Conservation (phyloP, 2,113 vertebrate species). For the Tylochromis polylepis region DNA sequence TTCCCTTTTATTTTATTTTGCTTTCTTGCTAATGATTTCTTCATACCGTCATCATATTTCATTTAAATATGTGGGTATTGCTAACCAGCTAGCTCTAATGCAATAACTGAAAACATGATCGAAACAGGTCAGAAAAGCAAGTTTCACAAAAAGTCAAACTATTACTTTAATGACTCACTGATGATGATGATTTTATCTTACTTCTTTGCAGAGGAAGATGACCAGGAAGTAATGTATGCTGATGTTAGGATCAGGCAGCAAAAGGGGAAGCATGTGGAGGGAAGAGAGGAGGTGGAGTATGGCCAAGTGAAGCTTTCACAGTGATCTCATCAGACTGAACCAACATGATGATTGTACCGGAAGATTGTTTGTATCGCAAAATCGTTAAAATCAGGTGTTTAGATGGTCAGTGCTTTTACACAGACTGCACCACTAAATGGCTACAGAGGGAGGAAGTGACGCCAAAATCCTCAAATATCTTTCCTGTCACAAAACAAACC, state of each 20-base stretch:
- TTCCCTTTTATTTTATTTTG: neutral
- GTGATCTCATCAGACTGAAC: neutral
- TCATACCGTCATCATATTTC: neutral
- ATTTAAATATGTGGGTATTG: neutral
- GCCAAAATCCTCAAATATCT: neutral
- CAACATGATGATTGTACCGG: neutral
- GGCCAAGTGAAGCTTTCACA: slow-evolving; percentile 27
- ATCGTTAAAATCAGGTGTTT: neutral
- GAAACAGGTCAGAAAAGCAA: neutral
- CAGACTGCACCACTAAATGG: neutral
- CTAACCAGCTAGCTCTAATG: neutral
- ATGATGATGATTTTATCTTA: neutral
- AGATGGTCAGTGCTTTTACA: neutral
- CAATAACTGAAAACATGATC: neutral
- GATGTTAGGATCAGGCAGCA: neutral
- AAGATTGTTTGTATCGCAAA: neutral
- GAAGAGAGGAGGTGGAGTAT: slow-evolving; percentile 41
- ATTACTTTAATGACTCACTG: rapidly evolving
- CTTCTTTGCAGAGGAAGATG: neutral
- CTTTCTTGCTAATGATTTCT: neutral
- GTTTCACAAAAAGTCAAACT: neutral
- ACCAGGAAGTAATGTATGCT: slow-evolving; percentile 36
- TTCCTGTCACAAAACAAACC: neutral
- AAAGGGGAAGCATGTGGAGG: neutral
- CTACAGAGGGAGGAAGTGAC: neutral